These are phyloP conservation scores for Chelonus insularis DNA, from an alignment of 1,140 invertebrate species.

Conservation along the genomic window DNA sequence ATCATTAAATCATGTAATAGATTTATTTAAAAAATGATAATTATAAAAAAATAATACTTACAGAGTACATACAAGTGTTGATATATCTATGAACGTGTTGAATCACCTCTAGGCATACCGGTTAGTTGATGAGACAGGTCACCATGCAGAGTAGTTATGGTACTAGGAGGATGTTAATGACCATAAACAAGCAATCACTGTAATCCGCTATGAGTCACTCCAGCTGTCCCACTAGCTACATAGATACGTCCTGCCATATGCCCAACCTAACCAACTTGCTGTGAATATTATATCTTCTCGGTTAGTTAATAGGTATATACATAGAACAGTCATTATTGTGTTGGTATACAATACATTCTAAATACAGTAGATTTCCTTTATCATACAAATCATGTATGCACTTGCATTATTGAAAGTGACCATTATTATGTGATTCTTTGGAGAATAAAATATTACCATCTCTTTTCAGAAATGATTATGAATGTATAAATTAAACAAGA, in stretches of 20 bases:
- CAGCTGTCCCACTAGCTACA: constrained; percentile 48
- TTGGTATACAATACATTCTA: neutral
- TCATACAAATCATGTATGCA: neutral
- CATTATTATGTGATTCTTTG: too few species aligned
- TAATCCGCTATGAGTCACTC: constrained; percentile 59
- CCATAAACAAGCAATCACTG: constrained; percentile 59
- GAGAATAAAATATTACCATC: too few species aligned
- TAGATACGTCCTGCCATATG: constrained; percentile 53
- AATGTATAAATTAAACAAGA: neutral
- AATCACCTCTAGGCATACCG: neutral
- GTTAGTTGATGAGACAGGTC: constrained; percentile 48
- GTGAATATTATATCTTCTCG: constrained; percentile 28
- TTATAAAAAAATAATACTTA: too few species aligned
- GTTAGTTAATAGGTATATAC: constrained; percentile 2
- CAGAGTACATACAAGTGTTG: neutral
- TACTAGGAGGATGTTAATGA: constrained; percentile 58
- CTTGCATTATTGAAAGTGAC: neutral
- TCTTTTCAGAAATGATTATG: neutral
- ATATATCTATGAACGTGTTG: constrained; percentile 17
- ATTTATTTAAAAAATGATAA: too few species aligned
- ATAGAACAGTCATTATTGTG: neutral
- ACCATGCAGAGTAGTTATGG: constrained; percentile 52
- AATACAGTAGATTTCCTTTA: neutral
- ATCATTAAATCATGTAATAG: too few species aligned
- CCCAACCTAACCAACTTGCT: constrained; percentile 38